Percentiles rank a stretch among this genome's conserved stretches.
Evolutionary conservation across 1,140 invertebrate genomes (phyloP).

Genomic region (Magallana gigas): DNA sequence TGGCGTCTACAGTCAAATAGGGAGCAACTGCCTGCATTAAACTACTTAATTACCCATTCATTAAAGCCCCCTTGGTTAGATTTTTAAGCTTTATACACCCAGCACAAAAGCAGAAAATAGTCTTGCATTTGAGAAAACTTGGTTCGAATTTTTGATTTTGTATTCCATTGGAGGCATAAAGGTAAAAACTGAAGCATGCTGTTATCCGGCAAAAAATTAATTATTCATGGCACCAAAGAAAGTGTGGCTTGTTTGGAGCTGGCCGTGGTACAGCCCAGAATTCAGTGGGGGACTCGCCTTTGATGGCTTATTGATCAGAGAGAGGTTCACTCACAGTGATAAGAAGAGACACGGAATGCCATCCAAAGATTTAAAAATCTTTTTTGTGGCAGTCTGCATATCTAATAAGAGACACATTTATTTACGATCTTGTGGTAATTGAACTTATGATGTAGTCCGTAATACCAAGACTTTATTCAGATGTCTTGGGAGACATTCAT

Average conservation of each 20-base stretch:
- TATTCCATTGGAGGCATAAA: not conserved
- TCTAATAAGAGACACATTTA: not conserved
- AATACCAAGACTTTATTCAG: too few relatives aligned
- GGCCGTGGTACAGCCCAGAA: not conserved
- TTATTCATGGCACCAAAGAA: not conserved
- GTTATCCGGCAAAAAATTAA: not conserved
- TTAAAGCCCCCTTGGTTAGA: not conserved
- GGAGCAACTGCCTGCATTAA: not conserved
- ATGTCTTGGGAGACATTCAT: too few relatives aligned
- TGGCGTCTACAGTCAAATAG: not conserved
- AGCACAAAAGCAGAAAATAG: constrained; percentile 4
- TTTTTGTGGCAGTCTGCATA: not conserved
- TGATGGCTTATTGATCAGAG: constrained; percentile 9
- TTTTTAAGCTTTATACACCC: constrained; percentile 4
- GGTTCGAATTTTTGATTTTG: not conserved
- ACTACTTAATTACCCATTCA: not conserved
- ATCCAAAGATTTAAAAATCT: constrained; percentile 16
- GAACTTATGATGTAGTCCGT: too few relatives aligned
- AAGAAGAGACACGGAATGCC: not conserved
- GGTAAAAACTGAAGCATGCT: not conserved
- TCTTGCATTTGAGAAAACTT: not conserved
- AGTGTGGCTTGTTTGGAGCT: not conserved
- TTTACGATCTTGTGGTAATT: too few relatives aligned
- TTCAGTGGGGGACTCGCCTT: not conserved
- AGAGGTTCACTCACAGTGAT: not conserved